phyloP scores from a whole-genome alignment of 2,797 vertebrate species.

The Hemitrygon akajei region DNA sequence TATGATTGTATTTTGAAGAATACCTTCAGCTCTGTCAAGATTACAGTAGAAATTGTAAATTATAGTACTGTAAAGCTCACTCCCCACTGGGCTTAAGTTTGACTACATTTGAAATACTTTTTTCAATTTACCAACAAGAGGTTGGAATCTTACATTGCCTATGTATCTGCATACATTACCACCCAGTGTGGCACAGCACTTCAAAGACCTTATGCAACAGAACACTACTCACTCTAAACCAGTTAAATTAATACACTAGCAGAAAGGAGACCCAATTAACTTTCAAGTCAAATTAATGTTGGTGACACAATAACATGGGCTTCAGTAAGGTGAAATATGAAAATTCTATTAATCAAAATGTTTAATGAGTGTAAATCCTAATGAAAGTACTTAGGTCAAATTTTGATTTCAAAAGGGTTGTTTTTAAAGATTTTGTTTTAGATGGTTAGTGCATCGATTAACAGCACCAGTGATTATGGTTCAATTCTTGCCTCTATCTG shows the following conservation, averaged over 20 bases:
- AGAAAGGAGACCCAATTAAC: not conserved
- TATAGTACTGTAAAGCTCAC: not conserved
- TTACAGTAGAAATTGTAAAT: not conserved
- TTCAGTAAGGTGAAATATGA: not conserved
- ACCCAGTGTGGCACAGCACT: not conserved
- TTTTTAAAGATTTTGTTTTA: no score
- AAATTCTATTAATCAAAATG: not conserved
- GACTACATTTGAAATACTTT: not conserved
- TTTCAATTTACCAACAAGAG: no score
- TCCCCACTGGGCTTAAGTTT: no score
- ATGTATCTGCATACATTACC: not conserved
- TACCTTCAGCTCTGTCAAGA: not conserved
- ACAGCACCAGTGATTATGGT: no score
- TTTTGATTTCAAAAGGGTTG: not conserved
- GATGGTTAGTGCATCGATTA: no score
- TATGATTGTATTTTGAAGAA: not conserved
- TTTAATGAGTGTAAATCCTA: not conserved
- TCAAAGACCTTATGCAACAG: not conserved
- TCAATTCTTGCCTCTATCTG: no score
- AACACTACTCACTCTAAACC: not conserved
- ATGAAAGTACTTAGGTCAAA: not conserved
- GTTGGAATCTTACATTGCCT: not conserved
- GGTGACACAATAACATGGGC: not conserved
- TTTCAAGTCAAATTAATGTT: not conserved
- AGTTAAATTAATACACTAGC: not conserved